phyloP scores from a whole-genome alignment of 92 coral and sea anemone genomes.

The Bergia puertoricense region DNA sequence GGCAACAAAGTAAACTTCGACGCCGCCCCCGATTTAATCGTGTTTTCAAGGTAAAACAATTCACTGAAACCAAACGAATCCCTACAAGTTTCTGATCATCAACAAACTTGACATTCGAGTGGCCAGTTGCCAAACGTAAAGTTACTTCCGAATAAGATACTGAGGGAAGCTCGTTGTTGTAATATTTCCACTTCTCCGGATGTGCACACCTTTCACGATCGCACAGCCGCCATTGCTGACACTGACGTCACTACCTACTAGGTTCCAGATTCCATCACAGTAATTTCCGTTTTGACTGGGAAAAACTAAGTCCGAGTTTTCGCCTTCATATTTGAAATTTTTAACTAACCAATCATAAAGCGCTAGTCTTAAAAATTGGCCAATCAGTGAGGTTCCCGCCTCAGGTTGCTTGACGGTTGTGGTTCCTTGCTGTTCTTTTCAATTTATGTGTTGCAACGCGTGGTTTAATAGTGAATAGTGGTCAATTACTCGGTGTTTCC shows the following conservation, averaged over 20 bases:
- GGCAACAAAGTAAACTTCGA: conserved; percentile 15
- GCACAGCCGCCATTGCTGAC: conserved; percentile 46
- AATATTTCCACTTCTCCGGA: conserved; percentile 39
- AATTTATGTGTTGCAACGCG: conserved; percentile 26
- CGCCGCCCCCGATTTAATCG: conserved; percentile 26
- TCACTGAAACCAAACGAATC: conserved; percentile 1
- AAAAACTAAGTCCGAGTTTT: background rate
- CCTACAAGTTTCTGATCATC: background rate
- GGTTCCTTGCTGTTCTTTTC: conserved; percentile 25
- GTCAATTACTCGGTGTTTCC: background rate
- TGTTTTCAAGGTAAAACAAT: background rate
- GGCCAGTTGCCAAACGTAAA: background rate
- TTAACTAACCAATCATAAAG: conserved; percentile 22
- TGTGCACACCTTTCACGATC: conserved; percentile 46
- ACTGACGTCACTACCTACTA: conserved; percentile 28
- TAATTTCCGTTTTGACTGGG: conserved; percentile 5
- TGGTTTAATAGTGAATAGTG: background rate
- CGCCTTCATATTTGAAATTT: background rate
- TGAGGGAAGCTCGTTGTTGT: conserved; percentile 19
- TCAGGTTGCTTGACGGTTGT: conserved; percentile 30
- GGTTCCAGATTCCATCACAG: conserved; percentile 7
- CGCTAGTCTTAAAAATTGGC: background rate
- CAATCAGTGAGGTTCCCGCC: conserved; percentile 44
- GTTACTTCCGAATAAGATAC: conserved; percentile 34
- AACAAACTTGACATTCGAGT: conserved; percentile 18